Percentiles rank a stretch among this genome's conserved stretches.
These are phyloP conservation scores for Musca vetustissima DNA, from an alignment of 1,140 invertebrate species.

Conservation along the genomic window DNA sequence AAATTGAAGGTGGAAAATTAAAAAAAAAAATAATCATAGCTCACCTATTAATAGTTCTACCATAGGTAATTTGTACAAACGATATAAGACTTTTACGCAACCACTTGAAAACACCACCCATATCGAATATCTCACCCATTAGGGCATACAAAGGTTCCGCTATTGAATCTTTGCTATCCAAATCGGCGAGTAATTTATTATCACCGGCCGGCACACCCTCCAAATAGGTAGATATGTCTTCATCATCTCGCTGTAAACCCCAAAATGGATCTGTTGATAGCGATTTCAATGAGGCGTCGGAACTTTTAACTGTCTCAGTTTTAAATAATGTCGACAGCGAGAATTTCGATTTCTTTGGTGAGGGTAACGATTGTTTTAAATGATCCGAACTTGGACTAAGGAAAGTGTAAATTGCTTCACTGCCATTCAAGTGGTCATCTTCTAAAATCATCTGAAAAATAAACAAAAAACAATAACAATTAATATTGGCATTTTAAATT, in stretches of 20 bases:
- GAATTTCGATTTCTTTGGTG: constrained; percentile 80
- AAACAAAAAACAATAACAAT: constrained; percentile 9
- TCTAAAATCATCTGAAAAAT: constrained; percentile 73
- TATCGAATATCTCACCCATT: constrained; percentile 86
- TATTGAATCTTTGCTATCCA: constrained; percentile 76
- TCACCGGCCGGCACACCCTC: constrained; percentile 61
- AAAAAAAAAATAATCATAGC: neutral
- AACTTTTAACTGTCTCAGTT: constrained; percentile 61
- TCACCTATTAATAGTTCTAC: constrained; percentile 84
- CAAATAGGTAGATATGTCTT: constrained; percentile 72
- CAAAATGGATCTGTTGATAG: constrained; percentile 50
- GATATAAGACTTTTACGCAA: constrained; percentile 83
- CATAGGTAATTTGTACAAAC: constrained; percentile 91
- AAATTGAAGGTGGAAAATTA: neutral
- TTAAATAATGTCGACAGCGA: constrained; percentile 84
- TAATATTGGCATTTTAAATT: neutral
- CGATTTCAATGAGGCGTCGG: constrained; percentile 39
- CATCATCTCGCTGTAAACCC: constrained; percentile 61
- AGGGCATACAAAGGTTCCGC: constrained; percentile 85
- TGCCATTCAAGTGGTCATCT: constrained; percentile 83
- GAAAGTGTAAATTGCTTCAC: constrained; percentile 86
- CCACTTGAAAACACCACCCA: constrained; percentile 85
- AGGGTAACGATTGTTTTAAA: constrained; percentile 73
- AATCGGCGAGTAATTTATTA: constrained; percentile 57
- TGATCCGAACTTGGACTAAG: constrained; percentile 87